Evolutionary conservation across 2,888 invertebrate species (phyloP).

Genomic region (Megamerina dolium): DNA sequence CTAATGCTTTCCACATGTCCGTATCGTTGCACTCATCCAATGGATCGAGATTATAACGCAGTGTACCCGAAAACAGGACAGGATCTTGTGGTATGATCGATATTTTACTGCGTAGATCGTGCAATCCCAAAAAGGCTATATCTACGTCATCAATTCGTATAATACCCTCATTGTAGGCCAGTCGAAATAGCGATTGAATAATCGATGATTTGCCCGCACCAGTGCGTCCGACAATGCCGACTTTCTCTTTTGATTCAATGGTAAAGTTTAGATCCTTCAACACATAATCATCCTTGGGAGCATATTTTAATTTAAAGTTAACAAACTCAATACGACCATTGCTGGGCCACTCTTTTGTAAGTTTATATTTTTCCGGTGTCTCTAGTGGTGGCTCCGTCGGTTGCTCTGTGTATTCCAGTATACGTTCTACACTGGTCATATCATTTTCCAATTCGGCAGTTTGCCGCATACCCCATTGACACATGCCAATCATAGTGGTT

Average conservation of each 20-base stretch:
- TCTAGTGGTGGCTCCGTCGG: constrained; percentile 58
- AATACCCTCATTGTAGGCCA: constrained; percentile 71
- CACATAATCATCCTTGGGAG: constrained; percentile 62
- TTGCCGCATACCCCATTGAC: constrained; percentile 80
- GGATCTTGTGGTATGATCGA: constrained; percentile 94
- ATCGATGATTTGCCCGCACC: constrained; percentile 84
- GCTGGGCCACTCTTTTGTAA: constrained; percentile 61
- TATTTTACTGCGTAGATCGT: constrained; percentile 72
- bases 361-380: constrained; percentile 42
- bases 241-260: constrained; percentile 55
- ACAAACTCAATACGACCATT: constrained; percentile 63
- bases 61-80: constrained; percentile 75
- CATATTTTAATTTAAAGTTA: constrained; percentile 65
- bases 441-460: constrained; percentile 77
- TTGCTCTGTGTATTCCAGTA: constrained; percentile 72
- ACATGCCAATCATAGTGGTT: constrained; percentile 65
- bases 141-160: constrained; percentile 72
- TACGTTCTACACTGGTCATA: constrained; percentile 79
- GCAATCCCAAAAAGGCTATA: constrained; percentile 64
- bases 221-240: constrained; percentile 81
- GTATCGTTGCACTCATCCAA: constrained; percentile 67
- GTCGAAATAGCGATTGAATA: constrained; percentile 75
- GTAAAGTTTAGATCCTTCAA: constrained; percentile 65
- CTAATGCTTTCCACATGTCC: constrained; percentile 70
- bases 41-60: constrained; percentile 81